Percentiles rank a stretch among this genome's conserved stretches.
These are phyloP conservation scores for Notolepis coatsorum DNA, from an alignment of 2,797 vertebrate genomes.

Conservation along the genomic window DNA sequence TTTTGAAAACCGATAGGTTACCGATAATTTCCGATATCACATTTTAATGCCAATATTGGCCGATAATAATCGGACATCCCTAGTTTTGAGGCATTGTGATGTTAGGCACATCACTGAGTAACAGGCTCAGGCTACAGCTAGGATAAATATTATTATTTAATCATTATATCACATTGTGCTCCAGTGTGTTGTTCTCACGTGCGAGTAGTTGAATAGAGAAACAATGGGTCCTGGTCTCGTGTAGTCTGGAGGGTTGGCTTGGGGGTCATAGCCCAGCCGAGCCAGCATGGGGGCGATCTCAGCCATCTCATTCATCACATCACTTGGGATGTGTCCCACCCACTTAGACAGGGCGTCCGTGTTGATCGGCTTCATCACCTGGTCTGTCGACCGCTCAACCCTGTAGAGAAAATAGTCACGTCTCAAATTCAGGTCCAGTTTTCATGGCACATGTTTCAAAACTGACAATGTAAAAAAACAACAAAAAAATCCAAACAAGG, in stretches of 20 bases:
- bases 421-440: too few relatives aligned
- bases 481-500: not conserved
- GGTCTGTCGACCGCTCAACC: constrained; percentile 95
- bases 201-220: constrained; percentile 81
- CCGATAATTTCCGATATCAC: too few relatives aligned
- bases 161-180: not conserved
- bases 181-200: constrained; percentile 67
- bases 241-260: constrained; percentile 94
- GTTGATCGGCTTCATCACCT: constrained; percentile 97
- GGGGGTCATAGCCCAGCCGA: constrained; percentile 92
- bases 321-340: constrained; percentile 92
- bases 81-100: too few relatives aligned
- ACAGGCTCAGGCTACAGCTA: not conserved
- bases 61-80: too few relatives aligned
- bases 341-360: constrained; percentile 93
- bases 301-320: constrained; percentile 93
- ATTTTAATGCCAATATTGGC: too few relatives aligned
- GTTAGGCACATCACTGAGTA: not conserved
- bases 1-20: too few relatives aligned
- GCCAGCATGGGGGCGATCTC: constrained; percentile 94
- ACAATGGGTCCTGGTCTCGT: constrained; percentile 79
- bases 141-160: not conserved
- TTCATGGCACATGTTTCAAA: too few relatives aligned
- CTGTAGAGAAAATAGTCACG: constrained; percentile 68
- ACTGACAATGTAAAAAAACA: too few relatives aligned